Evolutionary conservation across 2,888 invertebrate species (phyloP).

Genomic region (Dryococelus australis): DNA sequence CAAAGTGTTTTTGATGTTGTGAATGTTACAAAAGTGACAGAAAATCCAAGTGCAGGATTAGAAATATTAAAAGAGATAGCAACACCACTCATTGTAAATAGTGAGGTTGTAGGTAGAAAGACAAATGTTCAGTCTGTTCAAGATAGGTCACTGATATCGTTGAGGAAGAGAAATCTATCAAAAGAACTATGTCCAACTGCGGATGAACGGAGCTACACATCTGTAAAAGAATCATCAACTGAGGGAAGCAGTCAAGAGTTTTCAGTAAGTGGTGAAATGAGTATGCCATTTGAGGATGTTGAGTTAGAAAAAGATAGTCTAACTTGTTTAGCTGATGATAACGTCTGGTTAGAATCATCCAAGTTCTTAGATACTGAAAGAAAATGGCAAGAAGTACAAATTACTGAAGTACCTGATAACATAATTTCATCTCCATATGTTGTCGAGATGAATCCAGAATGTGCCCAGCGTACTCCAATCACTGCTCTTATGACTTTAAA

Average conservation of each 20-base stretch:
- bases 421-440: background rate
- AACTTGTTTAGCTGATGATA: slow-evolving; percentile 21
- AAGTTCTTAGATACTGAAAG: slow-evolving; percentile 40
- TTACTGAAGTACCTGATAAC: background rate
- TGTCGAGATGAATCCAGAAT: background rate
- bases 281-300: background rate
- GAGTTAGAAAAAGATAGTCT: background rate
- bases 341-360: slow-evolving; percentile 38
- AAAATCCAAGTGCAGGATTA: background rate
- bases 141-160: background rate
- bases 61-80: background rate
- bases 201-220: no score
- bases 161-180: slow-evolving; percentile 30
- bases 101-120: slow-evolving; percentile 6
- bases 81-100: slow-evolving; percentile 12
- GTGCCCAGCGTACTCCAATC: no score
- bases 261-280: background rate
- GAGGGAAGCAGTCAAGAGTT: background rate
- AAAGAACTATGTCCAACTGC: background rate
- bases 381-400: slow-evolving; percentile 34
- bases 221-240: slow-evolving; percentile 22
- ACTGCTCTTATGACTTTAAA: background rate
- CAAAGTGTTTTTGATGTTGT: background rate
- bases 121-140: no score
- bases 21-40: background rate